phyloP scores from a whole-genome alignment of 2,113 vertebrate species.

The Cervus canadensis region DNA sequence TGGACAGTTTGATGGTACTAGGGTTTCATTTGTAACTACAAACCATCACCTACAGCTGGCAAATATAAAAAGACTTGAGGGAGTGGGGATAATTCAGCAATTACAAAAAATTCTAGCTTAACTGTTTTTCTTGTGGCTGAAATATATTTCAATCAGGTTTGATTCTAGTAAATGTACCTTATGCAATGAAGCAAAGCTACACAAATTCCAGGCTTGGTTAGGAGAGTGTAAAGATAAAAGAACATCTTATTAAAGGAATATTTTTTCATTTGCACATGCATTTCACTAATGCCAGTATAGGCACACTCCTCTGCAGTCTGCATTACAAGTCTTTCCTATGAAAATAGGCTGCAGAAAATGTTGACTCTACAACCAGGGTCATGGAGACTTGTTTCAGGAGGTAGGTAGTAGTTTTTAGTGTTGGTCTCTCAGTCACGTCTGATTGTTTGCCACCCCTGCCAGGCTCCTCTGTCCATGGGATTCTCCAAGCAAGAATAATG shows the following conservation, averaged over 20 bases:
- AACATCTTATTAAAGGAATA: not conserved
- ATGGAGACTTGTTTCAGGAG: not conserved
- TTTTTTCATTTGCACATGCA: not conserved
- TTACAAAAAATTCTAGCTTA: slow-evolving; percentile 50
- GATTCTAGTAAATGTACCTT: not conserved
- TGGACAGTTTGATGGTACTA: slow-evolving; percentile 53
- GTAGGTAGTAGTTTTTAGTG: not conserved
- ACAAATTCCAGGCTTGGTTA: not conserved
- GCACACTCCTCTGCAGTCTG: not conserved
- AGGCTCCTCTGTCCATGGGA: not conserved
- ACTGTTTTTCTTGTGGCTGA: slow-evolving; percentile 54
- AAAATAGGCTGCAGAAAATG: not conserved
- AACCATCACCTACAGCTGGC: slow-evolving; percentile 51
- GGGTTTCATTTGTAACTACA: slow-evolving; percentile 53
- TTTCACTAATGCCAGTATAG: not conserved
- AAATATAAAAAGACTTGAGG: not conserved
- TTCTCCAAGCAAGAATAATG: not conserved
- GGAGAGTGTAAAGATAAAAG: not conserved
- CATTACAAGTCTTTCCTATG: not conserved
- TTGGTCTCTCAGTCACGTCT: not conserved
- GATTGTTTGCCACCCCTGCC: not conserved
- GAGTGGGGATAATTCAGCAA: slow-evolving; percentile 54
- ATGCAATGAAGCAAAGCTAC: not conserved
- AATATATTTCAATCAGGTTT: slow-evolving; percentile 43
- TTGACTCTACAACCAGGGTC: not conserved